These are phyloP conservation scores for Adoxophyes honmai DNA, from an alignment of 1,140 invertebrate species.

Conservation along the genomic window DNA sequence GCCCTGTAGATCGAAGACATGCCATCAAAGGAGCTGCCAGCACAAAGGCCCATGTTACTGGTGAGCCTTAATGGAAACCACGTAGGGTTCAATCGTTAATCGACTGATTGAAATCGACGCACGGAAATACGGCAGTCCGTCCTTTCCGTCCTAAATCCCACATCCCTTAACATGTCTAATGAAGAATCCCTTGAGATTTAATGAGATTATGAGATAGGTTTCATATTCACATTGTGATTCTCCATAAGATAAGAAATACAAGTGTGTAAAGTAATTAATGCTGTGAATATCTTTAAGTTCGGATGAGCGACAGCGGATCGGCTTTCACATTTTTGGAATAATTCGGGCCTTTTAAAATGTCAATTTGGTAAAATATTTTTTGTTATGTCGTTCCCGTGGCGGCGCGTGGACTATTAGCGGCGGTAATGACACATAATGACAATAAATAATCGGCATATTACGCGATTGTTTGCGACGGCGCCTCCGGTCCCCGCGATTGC, in stretches of 20 bases:
- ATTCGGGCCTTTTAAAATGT: conserved; percentile 37
- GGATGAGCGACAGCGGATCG: not conserved
- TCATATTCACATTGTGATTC: not conserved
- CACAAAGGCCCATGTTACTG: conserved; percentile 17
- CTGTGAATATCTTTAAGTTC: too few species aligned
- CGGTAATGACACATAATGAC: conserved; percentile 65
- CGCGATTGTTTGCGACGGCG: conserved; percentile 27
- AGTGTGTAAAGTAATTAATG: too few species aligned
- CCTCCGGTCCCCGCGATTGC: conserved; percentile 24
- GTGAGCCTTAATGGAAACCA: conserved; percentile 29
- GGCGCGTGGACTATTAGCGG: conserved; percentile 55
- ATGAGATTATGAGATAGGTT: conserved; percentile 35
- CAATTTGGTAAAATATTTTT: conserved; percentile 52
- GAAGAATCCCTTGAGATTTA: conserved; percentile 47
- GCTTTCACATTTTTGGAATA: conserved; percentile 50
- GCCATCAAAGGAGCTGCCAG: conserved; percentile 9
- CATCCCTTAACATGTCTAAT: conserved; percentile 33
- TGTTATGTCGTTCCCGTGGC: conserved; percentile 35
- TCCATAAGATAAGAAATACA: too few species aligned
- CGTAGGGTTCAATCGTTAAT: conserved; percentile 38
- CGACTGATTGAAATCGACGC: conserved; percentile 61
- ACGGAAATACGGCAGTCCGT: conserved; percentile 36
- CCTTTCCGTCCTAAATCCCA: conserved; percentile 47
- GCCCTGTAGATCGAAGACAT: not conserved
- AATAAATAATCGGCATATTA: conserved; percentile 60